Evolutionary conservation across 1,140 invertebrate genomes (phyloP), one percentile per base, ranked within the genome.

Genomic region (Brachionus rubens): DNA sequence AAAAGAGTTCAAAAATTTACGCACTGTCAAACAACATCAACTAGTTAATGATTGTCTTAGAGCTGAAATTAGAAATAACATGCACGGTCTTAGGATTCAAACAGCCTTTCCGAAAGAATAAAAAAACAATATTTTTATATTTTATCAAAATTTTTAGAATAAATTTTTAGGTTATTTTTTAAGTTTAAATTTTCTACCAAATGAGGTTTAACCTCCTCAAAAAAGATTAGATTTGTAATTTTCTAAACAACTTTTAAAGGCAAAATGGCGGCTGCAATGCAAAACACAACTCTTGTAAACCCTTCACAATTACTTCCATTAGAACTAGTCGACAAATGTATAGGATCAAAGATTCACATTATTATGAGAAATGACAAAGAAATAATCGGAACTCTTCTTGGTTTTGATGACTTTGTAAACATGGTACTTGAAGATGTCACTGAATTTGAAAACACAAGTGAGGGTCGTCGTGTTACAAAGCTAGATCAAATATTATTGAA

Each of bases 361-460:
- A 96, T 99, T 46, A 98, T 99, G 96, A 99, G 98, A 86, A 96
- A 96, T 83, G 96, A 99, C 81, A 98, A 97, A 85, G 96, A 99
- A 88, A 95, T 99, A 81, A 94, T 99, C 12, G 97, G 97, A 75
- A 98, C 95, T 0, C 84, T 99, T 19, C 86, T 94, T 77, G 97
- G 97, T 7, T 99, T 99, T 85, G 96, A 99, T 86, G 96, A 98
- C 85, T 99, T 97, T 86, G 97, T 99, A 14, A 99, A 84, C 84
- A 82, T 78, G 77, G 62, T 77, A 0, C 16, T 76, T 3, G 68
- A 65, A 65, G 70, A 65, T 67, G 72, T 77, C 12, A 75, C 72
- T 33, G 72, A 59, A 54, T 41, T 47, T 28, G 97, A 99, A 87
- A 92, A 90, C 21, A 99, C 96, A 0, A 90, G 93, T 2, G 96